phyloP scores from a whole-genome alignment of 2,797 vertebrate species.

The Notolepis coatsorum region DNA sequence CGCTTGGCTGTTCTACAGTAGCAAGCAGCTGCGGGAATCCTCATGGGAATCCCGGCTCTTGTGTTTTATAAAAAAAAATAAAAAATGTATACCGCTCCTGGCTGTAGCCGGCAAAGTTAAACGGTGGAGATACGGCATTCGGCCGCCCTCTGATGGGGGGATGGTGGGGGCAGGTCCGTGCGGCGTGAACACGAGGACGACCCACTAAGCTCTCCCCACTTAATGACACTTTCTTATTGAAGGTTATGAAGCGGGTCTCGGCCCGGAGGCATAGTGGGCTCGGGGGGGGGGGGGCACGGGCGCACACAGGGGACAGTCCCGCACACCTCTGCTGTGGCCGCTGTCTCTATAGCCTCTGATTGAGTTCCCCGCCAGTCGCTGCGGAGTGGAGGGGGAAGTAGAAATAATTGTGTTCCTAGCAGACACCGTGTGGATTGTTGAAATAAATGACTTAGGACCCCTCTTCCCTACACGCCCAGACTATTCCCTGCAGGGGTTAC shows the following conservation, averaged over 20 bases:
- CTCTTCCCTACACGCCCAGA: constrained; percentile 62
- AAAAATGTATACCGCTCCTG: constrained; percentile 8
- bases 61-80: neutral
- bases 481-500: constrained; percentile 67
- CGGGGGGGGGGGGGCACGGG: constrained; percentile 44
- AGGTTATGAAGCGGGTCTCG: constrained; percentile 74
- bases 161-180: constrained; percentile 53
- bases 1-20: constrained; percentile 17
- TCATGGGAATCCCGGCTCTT: neutral
- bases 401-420: constrained; percentile 82
- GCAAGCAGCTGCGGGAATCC: constrained; percentile 3
- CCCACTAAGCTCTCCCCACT: constrained; percentile 51
- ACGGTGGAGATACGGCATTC: constrained; percentile 43
- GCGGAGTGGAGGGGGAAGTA: constrained; percentile 66
- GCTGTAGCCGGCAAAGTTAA: constrained; percentile 43
- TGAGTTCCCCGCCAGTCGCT: constrained; percentile 66
- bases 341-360: constrained; percentile 82
- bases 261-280: constrained; percentile 63
- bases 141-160: constrained; percentile 36
- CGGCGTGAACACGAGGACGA: constrained; percentile 36
- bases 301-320: constrained; percentile 43
- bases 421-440: constrained; percentile 77
- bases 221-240: constrained; percentile 77
- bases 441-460: constrained; percentile 81
- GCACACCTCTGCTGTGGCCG: constrained; percentile 38